Evolutionary conservation across 1,140 invertebrate species (phyloP).

Genomic region (Saccostrea cuccullata): DNA sequence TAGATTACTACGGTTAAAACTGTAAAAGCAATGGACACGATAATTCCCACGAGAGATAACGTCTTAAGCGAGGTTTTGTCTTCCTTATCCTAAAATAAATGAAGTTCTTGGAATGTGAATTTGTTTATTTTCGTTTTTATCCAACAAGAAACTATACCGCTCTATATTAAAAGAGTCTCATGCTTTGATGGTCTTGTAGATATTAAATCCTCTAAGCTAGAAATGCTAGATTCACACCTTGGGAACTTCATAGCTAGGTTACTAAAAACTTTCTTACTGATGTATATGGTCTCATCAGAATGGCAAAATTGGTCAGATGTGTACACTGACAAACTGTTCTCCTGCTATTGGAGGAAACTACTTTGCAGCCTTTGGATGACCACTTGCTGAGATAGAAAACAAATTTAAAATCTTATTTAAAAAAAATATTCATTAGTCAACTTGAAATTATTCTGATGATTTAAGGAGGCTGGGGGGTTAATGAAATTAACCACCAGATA

Average conservation of each 20-base stretch:
- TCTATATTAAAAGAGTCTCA: too few species aligned
- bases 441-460: too few species aligned
- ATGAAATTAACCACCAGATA: too few species aligned
- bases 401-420: not conserved
- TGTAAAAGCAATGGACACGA: slow-evolving; percentile 27
- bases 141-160: too few species aligned
- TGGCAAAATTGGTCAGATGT: slow-evolving; percentile 67
- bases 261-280: not conserved
- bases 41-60: not conserved
- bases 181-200: too few species aligned
- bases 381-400: not conserved
- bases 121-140: too few species aligned
- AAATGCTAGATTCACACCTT: too few species aligned
- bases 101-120: too few species aligned
- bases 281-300: slow-evolving; percentile 61
- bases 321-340: slow-evolving; percentile 57
- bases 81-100: not conserved
- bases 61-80: not conserved
- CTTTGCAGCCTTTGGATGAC: not conserved
- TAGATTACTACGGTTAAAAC: slow-evolving; percentile 28
- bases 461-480: too few species aligned
- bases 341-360: not conserved
- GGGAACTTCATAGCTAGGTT: too few species aligned
- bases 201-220: too few species aligned
- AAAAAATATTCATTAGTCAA: not conserved